phyloP scores from a whole-genome alignment of 1,140 invertebrate species.

The Aleiodes sp. region DNA sequence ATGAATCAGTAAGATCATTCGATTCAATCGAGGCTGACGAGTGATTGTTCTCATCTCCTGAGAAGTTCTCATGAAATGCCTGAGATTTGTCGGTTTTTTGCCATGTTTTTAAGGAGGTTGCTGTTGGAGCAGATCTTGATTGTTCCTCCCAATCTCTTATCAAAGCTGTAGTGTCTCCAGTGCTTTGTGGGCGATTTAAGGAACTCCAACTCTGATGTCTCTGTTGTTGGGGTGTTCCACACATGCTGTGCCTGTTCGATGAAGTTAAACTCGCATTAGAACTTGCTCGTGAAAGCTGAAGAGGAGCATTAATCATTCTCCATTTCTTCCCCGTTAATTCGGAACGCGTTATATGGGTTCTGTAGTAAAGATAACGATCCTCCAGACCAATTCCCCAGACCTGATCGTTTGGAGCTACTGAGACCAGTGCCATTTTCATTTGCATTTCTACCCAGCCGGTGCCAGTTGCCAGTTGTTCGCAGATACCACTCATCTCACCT shows the following conservation, averaged over 20 bases:
- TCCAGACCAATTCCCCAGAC: slow-evolving; percentile 76
- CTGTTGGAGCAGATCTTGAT: slow-evolving; percentile 70
- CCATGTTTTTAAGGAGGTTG: slow-evolving; percentile 62
- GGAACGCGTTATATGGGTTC: slow-evolving; percentile 77
- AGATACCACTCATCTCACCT: slow-evolving; percentile 74
- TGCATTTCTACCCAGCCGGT: slow-evolving; percentile 87
- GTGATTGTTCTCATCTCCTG: slow-evolving; percentile 33
- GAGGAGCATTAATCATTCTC: slow-evolving; percentile 78
- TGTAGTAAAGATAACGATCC: slow-evolving; percentile 80
- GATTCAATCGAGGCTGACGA: slow-evolving; percentile 52
- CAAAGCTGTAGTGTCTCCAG: slow-evolving; percentile 61
- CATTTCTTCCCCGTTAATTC: slow-evolving; percentile 90
- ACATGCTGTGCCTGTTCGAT: slow-evolving; percentile 66
- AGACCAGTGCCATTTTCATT: slow-evolving; percentile 83
- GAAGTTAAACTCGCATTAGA: slow-evolving; percentile 73
- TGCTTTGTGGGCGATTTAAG: slow-evolving; percentile 42
- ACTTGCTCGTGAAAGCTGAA: slow-evolving; percentile 81
- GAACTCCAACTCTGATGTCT: slow-evolving; percentile 63
- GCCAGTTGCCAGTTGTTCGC: slow-evolving; percentile 77
- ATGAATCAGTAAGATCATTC: slow-evolving; percentile 53
- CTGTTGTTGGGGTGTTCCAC: slow-evolving; percentile 62
- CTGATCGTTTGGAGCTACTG: slow-evolving; percentile 88
- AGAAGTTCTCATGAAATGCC: background rate
- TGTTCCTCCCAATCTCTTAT: slow-evolving; percentile 70
- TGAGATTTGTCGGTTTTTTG: slow-evolving; percentile 50